Conservation (phyloP, 2,113 vertebrate genomes). For the Triplophysa tibetana region DNA sequence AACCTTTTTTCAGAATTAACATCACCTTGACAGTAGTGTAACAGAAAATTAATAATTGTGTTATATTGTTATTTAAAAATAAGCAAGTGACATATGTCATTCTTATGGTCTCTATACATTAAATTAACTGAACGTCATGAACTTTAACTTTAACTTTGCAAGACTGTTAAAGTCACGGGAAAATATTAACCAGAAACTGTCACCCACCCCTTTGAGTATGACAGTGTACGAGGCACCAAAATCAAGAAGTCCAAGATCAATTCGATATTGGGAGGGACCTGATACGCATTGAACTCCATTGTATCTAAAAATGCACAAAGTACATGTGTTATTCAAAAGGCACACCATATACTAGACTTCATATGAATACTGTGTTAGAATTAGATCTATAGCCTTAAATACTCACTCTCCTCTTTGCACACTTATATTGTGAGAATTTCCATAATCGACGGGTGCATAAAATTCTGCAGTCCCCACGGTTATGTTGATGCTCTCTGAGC, state of each 20-base stretch:
- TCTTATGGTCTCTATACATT: no score
- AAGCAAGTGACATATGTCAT: no score
- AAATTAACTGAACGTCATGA: neutral
- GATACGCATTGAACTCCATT: conserved; percentile 65
- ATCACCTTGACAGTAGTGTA: no score
- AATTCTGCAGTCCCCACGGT: conserved; percentile 64
- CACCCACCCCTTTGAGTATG: conserved; percentile 78
- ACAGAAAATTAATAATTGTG: no score
- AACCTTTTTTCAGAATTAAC: no score
- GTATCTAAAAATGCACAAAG: conserved; percentile 61
- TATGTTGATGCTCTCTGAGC: conserved; percentile 70
- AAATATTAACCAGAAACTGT: conserved; percentile 40
- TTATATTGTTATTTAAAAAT: no score
- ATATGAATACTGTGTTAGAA: neutral
- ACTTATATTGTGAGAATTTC: conserved; percentile 69
- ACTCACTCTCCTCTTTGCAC: conserved; percentile 82
- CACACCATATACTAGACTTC: neutral
- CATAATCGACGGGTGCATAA: conserved; percentile 61
- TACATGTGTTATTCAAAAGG: neutral
- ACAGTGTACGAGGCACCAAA: conserved; percentile 85
- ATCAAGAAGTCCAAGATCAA: conserved; percentile 85
- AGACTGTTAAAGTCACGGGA: neutral
- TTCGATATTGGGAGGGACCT: conserved; percentile 54
- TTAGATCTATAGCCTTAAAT: neutral
- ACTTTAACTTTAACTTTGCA: neutral